These are phyloP conservation scores for Galago senegalensis DNA, from an alignment of 2,797 vertebrate genomes.

Conservation along the genomic window DNA sequence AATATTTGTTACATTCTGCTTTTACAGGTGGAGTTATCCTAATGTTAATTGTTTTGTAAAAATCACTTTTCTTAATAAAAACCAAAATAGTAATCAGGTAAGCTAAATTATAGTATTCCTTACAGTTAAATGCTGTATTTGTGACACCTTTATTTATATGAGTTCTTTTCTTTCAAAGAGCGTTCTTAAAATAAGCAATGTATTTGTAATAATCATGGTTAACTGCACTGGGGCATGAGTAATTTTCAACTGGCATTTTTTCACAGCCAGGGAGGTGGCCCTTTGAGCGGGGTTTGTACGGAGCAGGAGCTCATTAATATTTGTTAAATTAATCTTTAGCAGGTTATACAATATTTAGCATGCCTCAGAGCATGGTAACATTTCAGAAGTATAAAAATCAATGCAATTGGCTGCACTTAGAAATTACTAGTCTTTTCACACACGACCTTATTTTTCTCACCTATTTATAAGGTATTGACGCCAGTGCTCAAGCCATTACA, in stretches of 20 bases:
- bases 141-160: slow-evolving; percentile 71
- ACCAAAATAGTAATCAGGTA: neutral
- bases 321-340: slow-evolving; percentile 37
- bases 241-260: neutral
- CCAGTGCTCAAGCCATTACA: slow-evolving; percentile 18
- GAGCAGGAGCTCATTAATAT: neutral
- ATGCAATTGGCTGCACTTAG: neutral
- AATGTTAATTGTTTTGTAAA: slow-evolving; percentile 61
- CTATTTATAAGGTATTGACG: slow-evolving; percentile 3
- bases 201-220: slow-evolving; percentile 34
- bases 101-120: slow-evolving; percentile 48
- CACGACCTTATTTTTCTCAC: slow-evolving; percentile 34
- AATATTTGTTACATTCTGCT: slow-evolving; percentile 55
- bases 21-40: slow-evolving; percentile 55
- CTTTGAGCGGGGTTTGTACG: neutral
- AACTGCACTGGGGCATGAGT: neutral
- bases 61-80: slow-evolving; percentile 62
- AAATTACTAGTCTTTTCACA: slow-evolving; percentile 40
- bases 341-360: neutral
- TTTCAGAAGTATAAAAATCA: slow-evolving; percentile 62
- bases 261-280: neutral
- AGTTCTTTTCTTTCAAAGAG: slow-evolving; percentile 66
- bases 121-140: neutral
- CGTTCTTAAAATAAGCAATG: slow-evolving; percentile 26
- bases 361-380: neutral